Evolutionary conservation across 2,888 invertebrate species (phyloP).

Genomic region (Leptinotarsa juncta): DNA sequence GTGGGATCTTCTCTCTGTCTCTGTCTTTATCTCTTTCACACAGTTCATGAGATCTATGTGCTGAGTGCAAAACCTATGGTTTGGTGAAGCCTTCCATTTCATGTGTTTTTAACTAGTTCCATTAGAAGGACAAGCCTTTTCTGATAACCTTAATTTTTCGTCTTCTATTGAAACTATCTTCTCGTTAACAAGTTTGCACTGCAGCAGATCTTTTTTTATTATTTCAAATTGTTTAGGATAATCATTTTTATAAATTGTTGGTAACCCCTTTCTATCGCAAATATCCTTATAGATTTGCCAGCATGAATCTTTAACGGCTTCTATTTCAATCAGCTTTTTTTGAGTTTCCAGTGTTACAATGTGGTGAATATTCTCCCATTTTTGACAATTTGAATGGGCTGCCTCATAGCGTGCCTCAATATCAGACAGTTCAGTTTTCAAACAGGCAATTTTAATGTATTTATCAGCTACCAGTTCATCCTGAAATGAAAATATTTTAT

Average conservation of each 20-base stretch:
- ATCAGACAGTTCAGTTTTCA: constrained; percentile 38
- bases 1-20: background rate
- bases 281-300: constrained; percentile 44
- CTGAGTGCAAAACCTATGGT: background rate
- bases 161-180: constrained; percentile 35
- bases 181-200: constrained; percentile 42
- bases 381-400: constrained; percentile 31
- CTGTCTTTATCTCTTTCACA: background rate
- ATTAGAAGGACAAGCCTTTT: constrained; percentile 35
- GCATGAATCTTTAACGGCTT: constrained; percentile 42
- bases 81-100: no score
- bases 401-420: constrained; percentile 40
- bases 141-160: constrained; percentile 34
- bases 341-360: constrained; percentile 33
- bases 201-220: constrained; percentile 45
- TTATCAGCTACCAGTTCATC: constrained; percentile 30
- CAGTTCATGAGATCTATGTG: constrained; percentile 8
- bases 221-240: constrained; percentile 42
- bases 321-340: constrained; percentile 32
- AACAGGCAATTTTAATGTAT: constrained; percentile 28
- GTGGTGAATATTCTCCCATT: constrained; percentile 44
- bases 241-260: constrained; percentile 36
- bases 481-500: constrained; percentile 32
- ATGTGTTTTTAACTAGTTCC: background rate
- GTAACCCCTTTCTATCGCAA: constrained; percentile 41